Conservation (phyloP, 2,888 invertebrate genomes). For the Abrostola tripartita region DNA sequence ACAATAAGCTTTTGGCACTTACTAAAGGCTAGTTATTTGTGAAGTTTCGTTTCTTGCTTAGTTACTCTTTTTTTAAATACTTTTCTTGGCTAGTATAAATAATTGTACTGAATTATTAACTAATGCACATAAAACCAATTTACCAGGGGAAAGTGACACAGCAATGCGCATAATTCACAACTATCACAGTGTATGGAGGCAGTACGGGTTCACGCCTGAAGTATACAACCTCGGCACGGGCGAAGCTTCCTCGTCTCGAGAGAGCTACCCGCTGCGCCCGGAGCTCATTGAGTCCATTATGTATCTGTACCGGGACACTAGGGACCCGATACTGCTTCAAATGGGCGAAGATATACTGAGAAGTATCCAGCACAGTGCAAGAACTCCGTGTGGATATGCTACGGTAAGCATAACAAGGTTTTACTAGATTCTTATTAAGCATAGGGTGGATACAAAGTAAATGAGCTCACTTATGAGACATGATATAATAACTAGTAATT, state of each 20-base stretch:
- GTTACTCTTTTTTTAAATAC: no score
- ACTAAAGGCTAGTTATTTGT: no score
- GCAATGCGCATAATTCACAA: slow-evolving; percentile 98
- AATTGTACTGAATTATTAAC: no score
- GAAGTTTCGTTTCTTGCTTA: no score
- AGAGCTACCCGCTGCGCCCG: slow-evolving; percentile 97
- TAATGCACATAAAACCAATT: neutral
- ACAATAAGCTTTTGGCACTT: no score
- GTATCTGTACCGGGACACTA: slow-evolving; percentile 98
- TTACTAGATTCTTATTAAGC: neutral
- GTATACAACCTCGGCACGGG: slow-evolving; percentile 98
- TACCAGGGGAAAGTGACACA: slow-evolving; percentile 94
- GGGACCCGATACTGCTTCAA: slow-evolving; percentile 97
- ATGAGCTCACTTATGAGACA: neutral
- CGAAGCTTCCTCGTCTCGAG: slow-evolving; percentile 94
- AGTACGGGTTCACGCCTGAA: slow-evolving; percentile 99
- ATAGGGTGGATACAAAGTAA: neutral
- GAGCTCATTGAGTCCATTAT: slow-evolving; percentile 99
- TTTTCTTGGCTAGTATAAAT: no score
- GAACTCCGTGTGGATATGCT: slow-evolving; percentile 98
- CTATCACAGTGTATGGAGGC: slow-evolving; percentile 98
- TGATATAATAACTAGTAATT: neutral
- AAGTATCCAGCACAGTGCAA: slow-evolving; percentile 97
- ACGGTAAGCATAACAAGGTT: slow-evolving; percentile 90
- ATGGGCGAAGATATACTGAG: slow-evolving; percentile 98